Evolutionary conservation across 2,113 vertebrate genomes (phyloP).

Genomic region (Microtus richardsoni): DNA sequence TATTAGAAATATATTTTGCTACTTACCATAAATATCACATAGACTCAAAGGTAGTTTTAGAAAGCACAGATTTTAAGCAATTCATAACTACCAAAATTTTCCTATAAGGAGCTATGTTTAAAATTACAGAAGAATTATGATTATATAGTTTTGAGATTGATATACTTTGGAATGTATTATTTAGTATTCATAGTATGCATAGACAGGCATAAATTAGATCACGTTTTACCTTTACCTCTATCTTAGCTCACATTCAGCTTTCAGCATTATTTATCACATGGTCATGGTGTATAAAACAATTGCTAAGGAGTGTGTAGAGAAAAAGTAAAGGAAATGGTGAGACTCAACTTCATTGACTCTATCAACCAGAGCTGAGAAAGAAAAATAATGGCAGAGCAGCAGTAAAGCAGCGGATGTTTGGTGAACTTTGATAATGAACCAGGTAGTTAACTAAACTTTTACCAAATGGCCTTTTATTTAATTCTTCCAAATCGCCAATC

Average conservation of each 20-base stretch:
- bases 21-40: conserved; percentile 34
- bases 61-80: conserved; percentile 38
- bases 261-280: conserved; percentile 47
- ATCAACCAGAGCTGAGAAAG: conserved; percentile 44
- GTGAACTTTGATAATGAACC: conserved; percentile 20
- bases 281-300: neutral
- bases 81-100: conserved; percentile 8
- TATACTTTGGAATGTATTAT: conserved; percentile 26
- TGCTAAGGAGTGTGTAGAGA: conserved; percentile 35
- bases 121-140: neutral
- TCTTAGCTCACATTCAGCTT: neutral
- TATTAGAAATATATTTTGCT: conserved; percentile 25
- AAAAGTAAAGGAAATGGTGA: conserved; percentile 39
- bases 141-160: conserved; percentile 48
- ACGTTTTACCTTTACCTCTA: neutral
- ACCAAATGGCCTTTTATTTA: too few species aligned
- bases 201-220: conserved; percentile 46
- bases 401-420: neutral
- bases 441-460: conserved; percentile 9
- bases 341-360: neutral
- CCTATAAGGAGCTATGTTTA: neutral
- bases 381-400: conserved; percentile 12
- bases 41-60: conserved; percentile 25
- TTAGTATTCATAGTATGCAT: conserved; percentile 46
- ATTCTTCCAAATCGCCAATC: too few species aligned